Evolutionary conservation across 2,888 invertebrate species (phyloP), one percentile per base, ranked within the genome.

Genomic region (Poecilus cupreus): DNA sequence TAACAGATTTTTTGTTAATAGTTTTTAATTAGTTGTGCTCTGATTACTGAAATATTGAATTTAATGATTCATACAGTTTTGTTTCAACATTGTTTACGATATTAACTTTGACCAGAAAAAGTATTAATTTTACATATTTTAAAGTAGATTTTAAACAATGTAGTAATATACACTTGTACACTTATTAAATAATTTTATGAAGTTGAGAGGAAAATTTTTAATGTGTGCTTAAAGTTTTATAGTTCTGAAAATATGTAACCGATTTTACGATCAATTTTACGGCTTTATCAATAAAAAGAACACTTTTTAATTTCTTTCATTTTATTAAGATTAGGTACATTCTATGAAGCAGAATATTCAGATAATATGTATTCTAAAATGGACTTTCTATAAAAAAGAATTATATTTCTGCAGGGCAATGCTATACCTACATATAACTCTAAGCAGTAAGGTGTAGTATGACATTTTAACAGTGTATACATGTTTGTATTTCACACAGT

Each of bases 181-280:
- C 26, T 13, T 60, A 60, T 60, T 26, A 54, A 54, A 54, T 60
- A 60, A 24, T 60, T 60, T 60, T 60, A 60, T 22, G 24, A 22
- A 16, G 54, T 11, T 54, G 54, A 11, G 22, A 60, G 43, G 26
- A 60, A 26, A 60, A 24, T 60, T 60, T 60, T 60, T 60, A 60
- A 60, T 60, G 60, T 24, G 60, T 60, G 24, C 20, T 13, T 26
- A 11, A 60, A 26, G 60, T 60, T 60, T 60, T 60, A 60, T 26
- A 22, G 1, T 13, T n/a, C 13, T 13, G 60, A 6, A 24, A 60
- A 60, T 60, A 60, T 60, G 60, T 60, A 60, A 60, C 26, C 60
- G 24, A 60, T 60, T 60, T 60, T 60, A 60, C 22, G 60, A 60
- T 60, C 60, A 60, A 60, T 60, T 60, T 60, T 60, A 60, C 13